Evolutionary conservation across 2,113 vertebrate genomes (phyloP).

Genomic region (Chloroceryle aenea): DNA sequence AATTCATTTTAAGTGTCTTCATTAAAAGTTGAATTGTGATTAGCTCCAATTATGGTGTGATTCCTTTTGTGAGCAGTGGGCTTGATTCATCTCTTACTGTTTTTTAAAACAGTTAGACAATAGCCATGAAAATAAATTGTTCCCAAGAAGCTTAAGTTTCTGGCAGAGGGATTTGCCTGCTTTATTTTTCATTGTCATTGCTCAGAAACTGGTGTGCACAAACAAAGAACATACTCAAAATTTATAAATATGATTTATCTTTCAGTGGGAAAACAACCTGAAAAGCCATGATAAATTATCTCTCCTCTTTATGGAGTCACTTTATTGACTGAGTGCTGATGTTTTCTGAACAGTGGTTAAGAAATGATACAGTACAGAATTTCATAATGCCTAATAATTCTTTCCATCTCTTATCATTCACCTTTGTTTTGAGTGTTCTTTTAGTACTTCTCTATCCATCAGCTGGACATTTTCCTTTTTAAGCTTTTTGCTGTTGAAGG

Average conservation of each 20-base stretch:
- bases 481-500: not conserved
- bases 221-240: not conserved
- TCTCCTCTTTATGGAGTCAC: not conserved
- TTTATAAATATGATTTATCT: not conserved
- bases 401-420: not conserved
- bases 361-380: not conserved
- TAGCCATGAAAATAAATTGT: not conserved
- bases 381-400: not conserved
- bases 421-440: not conserved
- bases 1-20: not conserved
- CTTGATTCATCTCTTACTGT: not conserved
- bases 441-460: not conserved
- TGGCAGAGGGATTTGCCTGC: not conserved
- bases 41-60: not conserved
- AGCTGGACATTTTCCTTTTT: not conserved
- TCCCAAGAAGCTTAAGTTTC: not conserved
- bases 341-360: not conserved
- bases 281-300: not conserved
- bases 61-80: accelerated
- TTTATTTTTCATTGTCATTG: not conserved
- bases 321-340: not conserved
- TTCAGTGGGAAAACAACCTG: not conserved
- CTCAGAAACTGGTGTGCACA: not conserved
- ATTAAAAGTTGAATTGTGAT: not conserved
- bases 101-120: not conserved